Conservation (phyloP, 2,888 invertebrate genomes). For the Glaucopsyche alexis region DNA sequence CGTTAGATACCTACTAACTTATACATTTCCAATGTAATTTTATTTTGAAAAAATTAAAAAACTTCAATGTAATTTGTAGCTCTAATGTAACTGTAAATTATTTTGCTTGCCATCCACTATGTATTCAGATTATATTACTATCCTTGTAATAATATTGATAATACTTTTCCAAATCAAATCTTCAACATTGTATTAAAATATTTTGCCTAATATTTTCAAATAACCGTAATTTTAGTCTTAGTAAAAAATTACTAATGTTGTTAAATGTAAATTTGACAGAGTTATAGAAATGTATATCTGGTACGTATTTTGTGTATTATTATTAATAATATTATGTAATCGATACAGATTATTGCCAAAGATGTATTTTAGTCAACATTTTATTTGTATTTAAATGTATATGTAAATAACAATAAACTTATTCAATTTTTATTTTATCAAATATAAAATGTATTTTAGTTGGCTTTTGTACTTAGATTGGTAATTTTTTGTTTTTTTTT, state of each 20-base stretch:
- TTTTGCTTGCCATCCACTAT: neutral
- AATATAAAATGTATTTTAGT: slow-evolving; percentile 3
- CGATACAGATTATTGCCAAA: slow-evolving; percentile 18
- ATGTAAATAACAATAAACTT: neutral
- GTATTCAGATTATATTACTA: neutral
- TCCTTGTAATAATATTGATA: neutral
- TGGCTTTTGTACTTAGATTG: slow-evolving; percentile 24
- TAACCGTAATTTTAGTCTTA: neutral
- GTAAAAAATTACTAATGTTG: neutral
- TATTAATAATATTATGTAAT: slow-evolving; percentile 2
- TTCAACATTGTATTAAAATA: neutral
- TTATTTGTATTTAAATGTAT: slow-evolving; percentile 16
- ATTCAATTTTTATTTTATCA: neutral
- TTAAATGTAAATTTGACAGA: neutral
- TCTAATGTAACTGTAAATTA: neutral
- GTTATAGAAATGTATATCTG: neutral
- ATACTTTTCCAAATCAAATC: neutral
- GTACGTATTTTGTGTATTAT: slow-evolving; percentile 16
- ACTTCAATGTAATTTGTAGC: no score
- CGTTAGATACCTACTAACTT: neutral
- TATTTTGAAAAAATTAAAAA: neutral
- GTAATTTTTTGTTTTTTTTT: neutral
- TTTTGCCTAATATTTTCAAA: slow-evolving; percentile 3
- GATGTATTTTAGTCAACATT: slow-evolving; percentile 26
- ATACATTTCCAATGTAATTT: no score